Evolutionary conservation across 2,113 vertebrate species (phyloP).

Genomic region (Suricata suricatta): DNA sequence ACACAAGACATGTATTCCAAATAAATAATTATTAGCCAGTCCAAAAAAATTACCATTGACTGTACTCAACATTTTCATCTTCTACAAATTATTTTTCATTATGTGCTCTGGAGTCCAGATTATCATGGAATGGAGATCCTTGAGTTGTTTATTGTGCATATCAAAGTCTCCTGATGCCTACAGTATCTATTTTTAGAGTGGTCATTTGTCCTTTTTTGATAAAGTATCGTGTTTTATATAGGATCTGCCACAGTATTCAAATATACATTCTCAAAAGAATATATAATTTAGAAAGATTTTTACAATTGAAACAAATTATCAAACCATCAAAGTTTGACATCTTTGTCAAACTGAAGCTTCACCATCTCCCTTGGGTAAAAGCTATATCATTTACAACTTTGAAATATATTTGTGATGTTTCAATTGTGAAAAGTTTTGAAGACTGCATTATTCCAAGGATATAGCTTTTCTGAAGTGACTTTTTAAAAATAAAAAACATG

Average conservation of each 20-base stretch:
- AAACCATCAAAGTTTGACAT: not conserved
- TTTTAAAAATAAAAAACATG: not conserved
- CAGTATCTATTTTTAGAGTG: not conserved
- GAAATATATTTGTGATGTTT: not conserved
- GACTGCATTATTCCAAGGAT: not conserved
- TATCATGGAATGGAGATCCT: not conserved
- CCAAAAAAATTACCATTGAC: not conserved
- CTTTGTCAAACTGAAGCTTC: not conserved
- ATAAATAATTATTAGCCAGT: not conserved
- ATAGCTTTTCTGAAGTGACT: not conserved
- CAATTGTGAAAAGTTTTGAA: not conserved
- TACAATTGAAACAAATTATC: not conserved
- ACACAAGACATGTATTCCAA: not conserved
- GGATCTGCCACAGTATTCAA: not conserved
- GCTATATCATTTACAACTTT: not conserved
- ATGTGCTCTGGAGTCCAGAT: not conserved
- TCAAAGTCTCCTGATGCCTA: not conserved
- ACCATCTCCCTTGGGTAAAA: not conserved
- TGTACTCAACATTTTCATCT: not conserved
- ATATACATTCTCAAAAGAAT: not conserved
- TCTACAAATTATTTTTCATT: not conserved
- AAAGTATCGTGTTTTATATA: not conserved
- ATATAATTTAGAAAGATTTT: slow-evolving; percentile 20
- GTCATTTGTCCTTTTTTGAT: not conserved
- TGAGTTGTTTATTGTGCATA: not conserved